Evolutionary conservation across 2,888 invertebrate species (phyloP), one percentile per base, ranked within the genome.

Genomic region (Ethmia dodecea): DNA sequence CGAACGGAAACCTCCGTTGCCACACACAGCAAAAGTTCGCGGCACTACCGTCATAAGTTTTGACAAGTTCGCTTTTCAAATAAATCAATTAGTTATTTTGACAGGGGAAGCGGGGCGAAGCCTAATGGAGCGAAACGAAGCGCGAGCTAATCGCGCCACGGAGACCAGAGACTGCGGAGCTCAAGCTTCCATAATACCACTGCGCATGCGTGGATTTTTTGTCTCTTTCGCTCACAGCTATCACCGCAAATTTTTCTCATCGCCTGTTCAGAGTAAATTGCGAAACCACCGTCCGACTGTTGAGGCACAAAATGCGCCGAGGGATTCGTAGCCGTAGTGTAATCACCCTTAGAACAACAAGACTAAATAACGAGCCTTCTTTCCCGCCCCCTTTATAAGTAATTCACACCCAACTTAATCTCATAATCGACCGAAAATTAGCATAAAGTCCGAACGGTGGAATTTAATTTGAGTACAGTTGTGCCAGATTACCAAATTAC

Each of bases 31-130:
- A 39, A 28, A 55, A 60, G 56, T 60, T 58, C 47, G 39, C 48
- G 33, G 35, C 62, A 57, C 56, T 52, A 41, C 43, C 42, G 45
- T 52, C 44, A 42, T 53, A 64, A 71, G 60, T 61, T 59, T 58
- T 41, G 28, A 34, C 49, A 64, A 70, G 58, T 71, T 62, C 47
- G 45, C 42, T 50, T 55, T 58, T 62, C 59, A 68, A n/a, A n/a
- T n/a, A n/a, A n/a, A 79, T 78, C 73, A 79, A 78, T 80, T 76
- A 68, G 68, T 66, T 70, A 62, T 71, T 74, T 73, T 69, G 74
- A 76, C 70, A 72, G 64, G 59, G 45, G 56, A 52, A 55, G 38
- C 33, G 51, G 37, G 57, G 55, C 45, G 54, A 49, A 49, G 49
- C 45, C 60, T 49, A 53, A 49, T 58, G 50, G 55, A 57, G 43